Conservation (phyloP, 1,140 invertebrate genomes). For the Thalassaphorura encarpata region DNA sequence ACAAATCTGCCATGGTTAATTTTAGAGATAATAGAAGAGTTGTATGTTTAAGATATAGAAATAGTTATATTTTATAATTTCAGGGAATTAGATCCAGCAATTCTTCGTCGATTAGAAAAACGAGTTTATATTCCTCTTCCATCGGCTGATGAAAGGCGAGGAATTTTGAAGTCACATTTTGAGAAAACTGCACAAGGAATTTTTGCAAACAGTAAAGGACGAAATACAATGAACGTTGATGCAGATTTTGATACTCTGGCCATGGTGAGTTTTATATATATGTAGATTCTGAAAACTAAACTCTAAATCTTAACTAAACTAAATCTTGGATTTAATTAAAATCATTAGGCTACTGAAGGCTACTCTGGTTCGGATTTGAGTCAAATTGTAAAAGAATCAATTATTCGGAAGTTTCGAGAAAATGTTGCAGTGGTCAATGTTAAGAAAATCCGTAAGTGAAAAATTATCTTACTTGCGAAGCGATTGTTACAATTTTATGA, state of each 20-base stretch:
- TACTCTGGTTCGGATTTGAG: constrained; percentile 86
- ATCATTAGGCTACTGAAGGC: constrained; percentile 51
- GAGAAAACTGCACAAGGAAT: constrained; percentile 41
- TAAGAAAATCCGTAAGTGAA: constrained; percentile 40
- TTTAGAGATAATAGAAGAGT: neutral
- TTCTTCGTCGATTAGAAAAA: constrained; percentile 79
- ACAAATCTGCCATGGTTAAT: constrained; percentile 83
- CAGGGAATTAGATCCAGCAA: constrained; percentile 78
- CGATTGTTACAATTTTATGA: neutral
- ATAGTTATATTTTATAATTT: constrained; percentile 21
- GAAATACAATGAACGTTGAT: constrained; percentile 36
- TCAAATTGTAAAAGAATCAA: constrained; percentile 76
- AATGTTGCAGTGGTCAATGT: constrained; percentile 41
- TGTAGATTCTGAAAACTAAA: neutral
- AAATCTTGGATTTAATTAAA: constrained; percentile 9
- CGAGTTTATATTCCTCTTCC: constrained; percentile 71
- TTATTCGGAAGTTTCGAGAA: constrained; percentile 40
- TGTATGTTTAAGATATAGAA: neutral
- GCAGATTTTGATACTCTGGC: constrained; percentile 42
- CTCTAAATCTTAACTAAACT: neutral
- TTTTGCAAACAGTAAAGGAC: constrained; percentile 32
- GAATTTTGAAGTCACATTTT: constrained; percentile 54
- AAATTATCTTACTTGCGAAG: constrained; percentile 25
- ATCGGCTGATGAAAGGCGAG: constrained; percentile 47
- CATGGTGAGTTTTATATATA: constrained; percentile 17